A percentile compares a stretch with the other conserved stretches of the same genome.
Evolutionary conservation across 2,888 invertebrate species (phyloP).

Genomic region (Uropetala carovei): DNA sequence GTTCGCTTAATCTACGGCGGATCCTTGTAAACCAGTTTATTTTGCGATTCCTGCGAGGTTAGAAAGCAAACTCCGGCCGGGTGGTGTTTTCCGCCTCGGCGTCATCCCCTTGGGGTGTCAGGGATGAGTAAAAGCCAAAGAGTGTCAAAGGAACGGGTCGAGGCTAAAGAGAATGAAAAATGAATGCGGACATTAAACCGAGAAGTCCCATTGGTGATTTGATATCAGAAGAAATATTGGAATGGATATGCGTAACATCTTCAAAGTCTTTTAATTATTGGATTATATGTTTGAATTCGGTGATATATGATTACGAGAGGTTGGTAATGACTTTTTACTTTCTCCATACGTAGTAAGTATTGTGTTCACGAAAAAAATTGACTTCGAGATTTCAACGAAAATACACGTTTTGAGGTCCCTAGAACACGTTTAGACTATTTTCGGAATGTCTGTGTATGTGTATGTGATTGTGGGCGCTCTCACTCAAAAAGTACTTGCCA

Average conservation of each 20-base stretch:
- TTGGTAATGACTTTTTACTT: background rate
- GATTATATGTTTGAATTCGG: background rate
- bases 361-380: no score
- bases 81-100: background rate
- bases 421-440: no score
- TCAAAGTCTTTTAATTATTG: background rate
- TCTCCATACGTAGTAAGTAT: no score
- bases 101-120: background rate
- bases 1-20: background rate
- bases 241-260: background rate
- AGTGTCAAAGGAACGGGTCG: background rate
- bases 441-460: no score
- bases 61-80: background rate
- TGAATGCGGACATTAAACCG: background rate
- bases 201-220: background rate
- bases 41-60: constrained; percentile 6
- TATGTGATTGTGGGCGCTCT: no score
- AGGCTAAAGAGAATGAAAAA: background rate
- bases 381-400: no score
- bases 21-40: constrained; percentile 3
- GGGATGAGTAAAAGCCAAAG: background rate
- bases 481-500: no score
- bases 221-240: background rate
- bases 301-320: background rate
- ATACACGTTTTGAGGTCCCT: no score